Evolutionary conservation across 92 coral and sea anemone genomes (phyloP).

Genomic region (Virgularia gustaviana): DNA sequence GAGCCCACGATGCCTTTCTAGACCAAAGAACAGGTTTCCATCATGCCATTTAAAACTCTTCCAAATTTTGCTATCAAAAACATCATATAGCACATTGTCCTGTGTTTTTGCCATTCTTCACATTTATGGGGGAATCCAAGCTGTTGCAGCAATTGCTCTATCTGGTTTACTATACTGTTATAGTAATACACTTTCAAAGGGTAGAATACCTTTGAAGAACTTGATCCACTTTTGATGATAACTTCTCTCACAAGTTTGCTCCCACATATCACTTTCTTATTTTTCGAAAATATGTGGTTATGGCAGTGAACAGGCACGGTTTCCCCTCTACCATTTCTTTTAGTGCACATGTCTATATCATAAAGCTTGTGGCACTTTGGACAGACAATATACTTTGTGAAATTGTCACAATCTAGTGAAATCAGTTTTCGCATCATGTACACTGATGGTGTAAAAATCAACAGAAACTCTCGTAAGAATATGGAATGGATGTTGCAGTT

Average conservation of each 20-base stretch:
- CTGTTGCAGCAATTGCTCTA: constrained; percentile 46
- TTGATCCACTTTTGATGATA: constrained; percentile 29
- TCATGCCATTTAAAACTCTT: constrained; percentile 43
- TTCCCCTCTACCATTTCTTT: background rate
- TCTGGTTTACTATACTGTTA: constrained; percentile 54
- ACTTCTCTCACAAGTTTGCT: constrained; percentile 39
- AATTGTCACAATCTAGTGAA: constrained; percentile 44
- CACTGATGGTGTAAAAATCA: constrained; percentile 57
- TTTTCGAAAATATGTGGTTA: constrained; percentile 29
- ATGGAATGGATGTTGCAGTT: too few species aligned
- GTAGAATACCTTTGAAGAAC: constrained; percentile 32
- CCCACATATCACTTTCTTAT: constrained; percentile 37
- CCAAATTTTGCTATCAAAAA: constrained; percentile 54
- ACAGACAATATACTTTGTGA: constrained; percentile 52
- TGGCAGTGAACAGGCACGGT: constrained; percentile 36
- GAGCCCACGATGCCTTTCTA: constrained; percentile 47
- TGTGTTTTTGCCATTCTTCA: constrained; percentile 51
- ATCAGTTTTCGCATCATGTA: constrained; percentile 50
- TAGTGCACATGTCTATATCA: too few species aligned
- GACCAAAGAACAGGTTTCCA: constrained; percentile 48
- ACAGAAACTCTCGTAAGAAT: too few species aligned
- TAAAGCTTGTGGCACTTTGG: too few species aligned
- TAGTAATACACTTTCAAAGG: too few species aligned
- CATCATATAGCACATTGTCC: constrained; percentile 30
- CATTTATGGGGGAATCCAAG: constrained; percentile 55